Base-by-base conservation (phyloP, 2,113 vertebrate genomes). In the Caranx melampygus region DNA sequence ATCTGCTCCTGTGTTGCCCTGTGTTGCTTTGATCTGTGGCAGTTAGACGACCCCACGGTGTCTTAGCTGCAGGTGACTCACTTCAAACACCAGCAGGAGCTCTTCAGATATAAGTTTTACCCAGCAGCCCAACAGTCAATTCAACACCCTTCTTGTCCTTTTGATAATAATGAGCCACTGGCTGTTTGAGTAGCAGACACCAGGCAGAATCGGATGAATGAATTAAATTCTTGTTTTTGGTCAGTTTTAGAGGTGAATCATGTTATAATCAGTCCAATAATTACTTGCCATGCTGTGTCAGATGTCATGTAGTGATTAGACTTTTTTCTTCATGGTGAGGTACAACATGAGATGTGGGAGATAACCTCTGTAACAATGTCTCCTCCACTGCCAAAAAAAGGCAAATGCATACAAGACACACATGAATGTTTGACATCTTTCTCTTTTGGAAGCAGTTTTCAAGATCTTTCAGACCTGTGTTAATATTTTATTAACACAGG, bases 31-130 rank as follows among this genome's bases (percentile, higher is more conserved):
- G 40, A 42, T 79, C 75, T 59, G 15, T 1, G 0, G 59, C 52
- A 64, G 57, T 31, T 58, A 44, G 14, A 34, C 44, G 45, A 78
- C 45, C 33, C 51, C 14, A n/a, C 81, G 47, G 60, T 62, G 52
- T 35, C 42, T 83, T 70, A 65, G 47, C 72, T 68, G 74, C 31
- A 62, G 62, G 40, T 72, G 64, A 45, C 74, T 79, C n/a, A 74
- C 72, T 82, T 82, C 63, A 79, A 82, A 79, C 78, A 59, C 13
- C 26, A 51, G 21, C 62, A 40, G 65, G 34, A 42, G 37, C 8
- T 35, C 35, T 62, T 33, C 47, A 71, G 61, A 67, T 47, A 83
- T 9, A 10, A 44, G 35, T 51, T 80, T 79, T 33, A 26, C 57
- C 49, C 49, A 68, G 9, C 26, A 15, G 47, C 40, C 6, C 33